A percentile compares a stretch with the other conserved stretches of the same genome.
These are phyloP conservation scores for Lepus townsendii DNA, from an alignment of 2,797 vertebrate species.

Conservation along the genomic window DNA sequence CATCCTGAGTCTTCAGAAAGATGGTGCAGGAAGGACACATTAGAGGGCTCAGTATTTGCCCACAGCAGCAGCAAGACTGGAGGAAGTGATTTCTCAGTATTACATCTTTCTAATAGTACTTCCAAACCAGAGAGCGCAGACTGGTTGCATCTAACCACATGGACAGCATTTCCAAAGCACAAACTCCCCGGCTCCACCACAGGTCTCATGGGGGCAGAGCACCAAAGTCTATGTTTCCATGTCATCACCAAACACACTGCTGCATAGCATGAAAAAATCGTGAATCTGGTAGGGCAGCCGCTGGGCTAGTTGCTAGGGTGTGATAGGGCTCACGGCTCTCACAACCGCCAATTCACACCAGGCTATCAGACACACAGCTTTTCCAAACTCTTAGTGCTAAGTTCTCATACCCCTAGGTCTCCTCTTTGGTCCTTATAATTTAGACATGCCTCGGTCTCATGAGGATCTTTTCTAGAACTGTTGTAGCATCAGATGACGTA, in stretches of 20 bases:
- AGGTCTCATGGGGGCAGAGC: neutral
- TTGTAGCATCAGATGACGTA: neutral
- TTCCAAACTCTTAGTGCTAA: neutral
- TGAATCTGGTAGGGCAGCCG: neutral
- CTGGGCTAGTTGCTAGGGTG: neutral
- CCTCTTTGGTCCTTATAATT: neutral
- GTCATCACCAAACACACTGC: neutral
- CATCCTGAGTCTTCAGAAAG: neutral
- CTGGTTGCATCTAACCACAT: neutral
- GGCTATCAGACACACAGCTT: neutral
- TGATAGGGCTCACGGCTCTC: neutral
- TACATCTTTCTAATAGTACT: neutral
- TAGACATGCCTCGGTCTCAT: neutral
- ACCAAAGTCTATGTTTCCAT: neutral
- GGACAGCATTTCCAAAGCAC: neutral
- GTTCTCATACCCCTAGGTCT: neutral
- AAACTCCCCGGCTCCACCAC: neutral
- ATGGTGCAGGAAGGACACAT: neutral
- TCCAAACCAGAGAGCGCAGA: neutral
- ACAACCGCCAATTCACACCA: neutral
- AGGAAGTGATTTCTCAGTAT: neutral
- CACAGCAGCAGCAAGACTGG: neutral
- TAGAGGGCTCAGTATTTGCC: neutral
- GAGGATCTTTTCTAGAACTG: neutral
- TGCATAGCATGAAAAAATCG: neutral